A percentile compares a stretch with the other conserved stretches of the same genome.
These are phyloP conservation scores for Ptychobarbus kaznakovi DNA, from an alignment of 2,797 vertebrate species.

Conservation along the genomic window DNA sequence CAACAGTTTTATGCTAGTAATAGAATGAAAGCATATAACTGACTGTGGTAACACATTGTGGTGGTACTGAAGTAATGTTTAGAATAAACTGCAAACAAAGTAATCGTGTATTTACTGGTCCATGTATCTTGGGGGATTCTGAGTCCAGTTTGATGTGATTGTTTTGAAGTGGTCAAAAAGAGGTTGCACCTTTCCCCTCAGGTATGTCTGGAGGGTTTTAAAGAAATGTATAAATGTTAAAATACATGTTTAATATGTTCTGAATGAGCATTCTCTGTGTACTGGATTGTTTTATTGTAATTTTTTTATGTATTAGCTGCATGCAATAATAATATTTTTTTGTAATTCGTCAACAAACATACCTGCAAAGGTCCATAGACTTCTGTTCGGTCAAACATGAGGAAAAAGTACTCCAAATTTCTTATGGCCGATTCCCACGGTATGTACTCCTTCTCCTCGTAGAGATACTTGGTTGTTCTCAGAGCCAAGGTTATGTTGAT, in stretches of 20 bases:
- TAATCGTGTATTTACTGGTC: conserved; percentile 82
- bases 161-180: conserved; percentile 78
- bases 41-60: not conserved
- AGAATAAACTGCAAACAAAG: not conserved
- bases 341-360: not conserved
- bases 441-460: conserved; percentile 79
- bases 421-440: conserved; percentile 86
- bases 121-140: conserved; percentile 67
- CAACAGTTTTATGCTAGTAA: not conserved
- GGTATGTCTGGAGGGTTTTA: conserved; percentile 77
- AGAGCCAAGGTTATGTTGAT: conserved; percentile 80
- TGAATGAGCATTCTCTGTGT: not conserved
- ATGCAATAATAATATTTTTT: not conserved
- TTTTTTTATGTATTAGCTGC: not conserved
- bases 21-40: not conserved
- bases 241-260: not conserved
- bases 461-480: conserved; percentile 84
- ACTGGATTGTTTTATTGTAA: not conserved
- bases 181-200: conserved; percentile 81
- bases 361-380: conserved; percentile 87
- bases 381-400: conserved; percentile 90
- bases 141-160: conserved; percentile 70
- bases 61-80: not conserved
- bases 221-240: not conserved
- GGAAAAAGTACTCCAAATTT: conserved; percentile 82